phyloP scores from a whole-genome alignment of 23 tunicate genomes.

The Halocynthia roretzi region DNA sequence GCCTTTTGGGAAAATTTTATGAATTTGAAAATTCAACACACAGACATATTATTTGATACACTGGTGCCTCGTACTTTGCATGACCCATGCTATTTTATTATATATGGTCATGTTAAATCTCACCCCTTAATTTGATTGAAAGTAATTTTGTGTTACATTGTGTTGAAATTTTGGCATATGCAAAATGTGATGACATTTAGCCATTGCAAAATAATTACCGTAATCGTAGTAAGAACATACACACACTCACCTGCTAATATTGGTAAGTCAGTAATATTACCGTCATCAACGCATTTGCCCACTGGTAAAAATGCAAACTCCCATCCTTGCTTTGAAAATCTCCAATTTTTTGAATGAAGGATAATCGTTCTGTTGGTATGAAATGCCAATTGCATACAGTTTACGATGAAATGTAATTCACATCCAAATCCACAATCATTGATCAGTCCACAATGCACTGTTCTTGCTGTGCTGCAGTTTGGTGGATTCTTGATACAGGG shows the following conservation, averaged over 20 bases:
- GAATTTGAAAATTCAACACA: no score
- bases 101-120: no score
- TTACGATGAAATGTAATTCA: not conserved
- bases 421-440: slow-evolving; percentile 7
- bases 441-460: not conserved
- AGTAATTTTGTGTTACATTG: no score
- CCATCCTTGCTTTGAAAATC: not conserved
- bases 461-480: not conserved
- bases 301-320: not conserved
- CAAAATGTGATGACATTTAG: no score
- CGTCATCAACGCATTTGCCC: not conserved
- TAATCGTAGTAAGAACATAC: not conserved
- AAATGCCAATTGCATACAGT: slow-evolving; percentile 1
- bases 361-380: not conserved
- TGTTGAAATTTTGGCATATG: no score
- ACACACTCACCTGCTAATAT: not conserved
- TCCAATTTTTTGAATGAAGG: not conserved
- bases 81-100: no score
- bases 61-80: no score
- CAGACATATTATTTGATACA: no score
- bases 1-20: no score
- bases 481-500: not conserved
- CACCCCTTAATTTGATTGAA: no score
- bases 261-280: not conserved
- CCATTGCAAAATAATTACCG: not conserved